Percentiles rank a stretch among this genome's conserved stretches.
phyloP scores from a whole-genome alignment of 2,888 invertebrate genomes.

The Timema podura region DNA sequence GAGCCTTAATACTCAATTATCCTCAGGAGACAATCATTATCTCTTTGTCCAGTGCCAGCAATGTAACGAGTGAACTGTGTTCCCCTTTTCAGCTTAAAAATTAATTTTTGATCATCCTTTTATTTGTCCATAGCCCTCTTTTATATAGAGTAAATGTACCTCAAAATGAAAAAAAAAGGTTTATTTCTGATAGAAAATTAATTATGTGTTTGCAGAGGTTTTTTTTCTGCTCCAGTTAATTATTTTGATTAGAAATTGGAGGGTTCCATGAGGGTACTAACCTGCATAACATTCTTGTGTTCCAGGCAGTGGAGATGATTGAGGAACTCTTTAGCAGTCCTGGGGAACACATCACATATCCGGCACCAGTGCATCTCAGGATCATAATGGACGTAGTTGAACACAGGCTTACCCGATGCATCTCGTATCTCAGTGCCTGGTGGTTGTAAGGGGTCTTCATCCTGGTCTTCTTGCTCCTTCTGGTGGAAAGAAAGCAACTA shows the following conservation, averaged over 20 bases:
- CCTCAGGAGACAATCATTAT: too few relatives aligned
- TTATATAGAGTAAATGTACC: too few relatives aligned
- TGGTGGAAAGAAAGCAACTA: too few relatives aligned
- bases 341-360: conserved; percentile 79
- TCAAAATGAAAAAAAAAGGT: too few relatives aligned
- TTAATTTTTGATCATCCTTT: too few relatives aligned
- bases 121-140: too few relatives aligned
- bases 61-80: too few relatives aligned
- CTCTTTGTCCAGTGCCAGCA: too few relatives aligned
- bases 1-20: too few relatives aligned
- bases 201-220: background rate
- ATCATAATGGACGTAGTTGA: conserved; percentile 79
- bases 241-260: background rate
- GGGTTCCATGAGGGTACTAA: conserved; percentile 27
- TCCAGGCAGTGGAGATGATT: conserved; percentile 76
- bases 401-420: conserved; percentile 42
- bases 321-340: conserved; percentile 79
- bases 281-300: conserved; percentile 58
- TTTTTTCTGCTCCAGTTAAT: background rate
- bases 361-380: conserved; percentile 90
- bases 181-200: conserved; percentile 1
- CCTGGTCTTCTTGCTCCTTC: background rate
- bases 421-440: conserved; percentile 34
- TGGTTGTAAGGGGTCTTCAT: conserved; percentile 6
- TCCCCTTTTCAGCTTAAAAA: too few relatives aligned